These are phyloP conservation scores for Nematopogon swammerdamellus DNA, from an alignment of 2,888 invertebrate genomes.

Conservation along the genomic window DNA sequence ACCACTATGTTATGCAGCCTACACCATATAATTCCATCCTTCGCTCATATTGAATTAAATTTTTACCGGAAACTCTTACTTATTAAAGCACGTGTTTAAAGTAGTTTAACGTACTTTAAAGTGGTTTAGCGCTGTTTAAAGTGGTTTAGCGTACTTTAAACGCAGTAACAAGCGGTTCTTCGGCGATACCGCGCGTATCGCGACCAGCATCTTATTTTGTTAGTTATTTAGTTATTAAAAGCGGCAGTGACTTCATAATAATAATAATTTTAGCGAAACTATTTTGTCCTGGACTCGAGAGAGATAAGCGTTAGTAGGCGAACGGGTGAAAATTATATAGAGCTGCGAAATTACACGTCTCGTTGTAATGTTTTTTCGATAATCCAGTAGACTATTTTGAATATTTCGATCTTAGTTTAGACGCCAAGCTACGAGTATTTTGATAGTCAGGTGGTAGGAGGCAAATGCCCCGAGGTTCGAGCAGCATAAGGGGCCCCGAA, in stretches of 20 bases:
- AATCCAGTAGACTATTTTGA: no score
- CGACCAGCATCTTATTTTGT: not conserved
- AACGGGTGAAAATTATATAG: not conserved
- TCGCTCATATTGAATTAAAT: not conserved
- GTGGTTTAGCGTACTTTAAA: no score
- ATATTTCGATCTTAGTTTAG: no score
- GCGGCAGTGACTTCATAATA: conserved; percentile 1
- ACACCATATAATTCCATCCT: not conserved
- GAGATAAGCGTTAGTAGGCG: not conserved
- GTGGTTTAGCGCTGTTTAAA: no score
- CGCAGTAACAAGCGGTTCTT: not conserved
- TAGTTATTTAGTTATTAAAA: not conserved
- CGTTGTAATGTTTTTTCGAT: no score
- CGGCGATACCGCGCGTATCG: not conserved
- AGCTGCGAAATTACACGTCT: not conserved
- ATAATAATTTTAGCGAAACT: conserved; percentile 7
- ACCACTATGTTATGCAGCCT: no score
- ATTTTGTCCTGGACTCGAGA: conserved; percentile 1
- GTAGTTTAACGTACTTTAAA: no score
- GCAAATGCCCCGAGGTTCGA: no score
- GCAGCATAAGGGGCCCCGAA: no score
- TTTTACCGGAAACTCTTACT: not conserved
- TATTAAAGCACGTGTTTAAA: not conserved
- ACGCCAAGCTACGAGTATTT: no score
- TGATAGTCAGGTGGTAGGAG: no score